Evolutionary conservation across 2,888 invertebrate species (phyloP), one percentile per base, ranked within the genome.

Genomic region (Thumatha senex): DNA sequence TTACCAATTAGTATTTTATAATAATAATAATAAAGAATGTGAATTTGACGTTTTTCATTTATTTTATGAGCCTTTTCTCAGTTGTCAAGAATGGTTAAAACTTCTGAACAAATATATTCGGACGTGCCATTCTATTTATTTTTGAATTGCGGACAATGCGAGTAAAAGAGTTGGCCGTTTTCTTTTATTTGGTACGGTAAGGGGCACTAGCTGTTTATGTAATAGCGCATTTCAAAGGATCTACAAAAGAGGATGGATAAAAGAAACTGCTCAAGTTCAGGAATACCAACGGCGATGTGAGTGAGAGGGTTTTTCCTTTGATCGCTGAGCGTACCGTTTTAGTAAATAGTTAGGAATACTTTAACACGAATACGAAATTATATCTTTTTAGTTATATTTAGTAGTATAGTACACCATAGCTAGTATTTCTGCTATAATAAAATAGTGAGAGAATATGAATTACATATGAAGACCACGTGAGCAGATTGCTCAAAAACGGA

Each of bases 161-260:
- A 4, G 13, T 7, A 13, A 13, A 59, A 63, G 56, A 45, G 60
- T 60, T 63, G 66, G 63, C 51, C 64, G 59, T 68, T 63, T 66
- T 67, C 68, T 66, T 75, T 73, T 74, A 72, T 73, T 63, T 63
- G 53, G 60, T 53, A 54, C 46, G 61, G 61, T 59, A 60, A 63
- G 58, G 63, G 51, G 58, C 64, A 68, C 67, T 61, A 67, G 61
- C 72, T 70, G 76, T 78, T 76, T 74, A 77, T 77, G 76, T 75
- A 74, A 76, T 78, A 73, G 74, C 70, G 72, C 67, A 70, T 75
- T 77, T 65, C 57, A 39, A 63, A 69, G 64, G 62, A 61, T 63
- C 60, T 61, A 63, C 70, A 74, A 74, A 67, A 56, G 63, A 54
- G 48, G 18, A 60, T 60, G 18, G 67, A 76, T 72, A 74, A 73